Evolutionary conservation across 2,113 vertebrate genomes (phyloP), one percentile per base, ranked within the genome.

Genomic region (Dromas ardeola): DNA sequence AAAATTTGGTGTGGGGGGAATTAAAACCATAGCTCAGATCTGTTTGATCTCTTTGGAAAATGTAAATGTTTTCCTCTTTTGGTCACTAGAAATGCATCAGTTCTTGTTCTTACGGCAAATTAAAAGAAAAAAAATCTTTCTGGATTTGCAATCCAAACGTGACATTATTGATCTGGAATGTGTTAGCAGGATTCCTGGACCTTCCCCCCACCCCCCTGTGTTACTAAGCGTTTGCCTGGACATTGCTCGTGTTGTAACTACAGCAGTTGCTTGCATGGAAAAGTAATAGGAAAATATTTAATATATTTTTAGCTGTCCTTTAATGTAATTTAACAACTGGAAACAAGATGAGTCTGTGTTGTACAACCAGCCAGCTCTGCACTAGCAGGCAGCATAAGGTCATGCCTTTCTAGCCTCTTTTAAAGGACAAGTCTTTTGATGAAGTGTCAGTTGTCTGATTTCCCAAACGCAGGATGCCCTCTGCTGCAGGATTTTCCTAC

Each of bases 231-330:
- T 97, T 87, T 89, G 81, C 86, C 38, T 89, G 83, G 88, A n/a
- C 70, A 9, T 81, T 62, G 72, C 83, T 91, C 27, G 45, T 26
- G 58, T 81, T 91, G 91, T 96, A 92, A 97, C 66, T 89, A 56
- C 62, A 93, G 93, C 93, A 97, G 86, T 95, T 96, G 97, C 83
- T 91, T 82, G 84, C 93, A 26, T 91, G 96, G 97, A 95, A 95
- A 93, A 97, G 95, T 80, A 95, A 70, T 96, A 97, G 97, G 96
- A 97, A 97, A 97, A 73, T 96, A 96, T 97, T 96, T 94, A 87
- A 95, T 97, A 7, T 97, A 97, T 97, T 96, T 97, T 97, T 97
- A 97, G 95, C 94, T 97, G 95, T 97, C 94, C 96, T 97, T 95
- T 95, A 97, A 95, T 97, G 96, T 95, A 96, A 94, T 95, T 96